Evolutionary conservation across 1,140 invertebrate genomes (phyloP), one percentile per base, ranked within the genome.

Genomic region (Drosophila seguyi): DNA sequence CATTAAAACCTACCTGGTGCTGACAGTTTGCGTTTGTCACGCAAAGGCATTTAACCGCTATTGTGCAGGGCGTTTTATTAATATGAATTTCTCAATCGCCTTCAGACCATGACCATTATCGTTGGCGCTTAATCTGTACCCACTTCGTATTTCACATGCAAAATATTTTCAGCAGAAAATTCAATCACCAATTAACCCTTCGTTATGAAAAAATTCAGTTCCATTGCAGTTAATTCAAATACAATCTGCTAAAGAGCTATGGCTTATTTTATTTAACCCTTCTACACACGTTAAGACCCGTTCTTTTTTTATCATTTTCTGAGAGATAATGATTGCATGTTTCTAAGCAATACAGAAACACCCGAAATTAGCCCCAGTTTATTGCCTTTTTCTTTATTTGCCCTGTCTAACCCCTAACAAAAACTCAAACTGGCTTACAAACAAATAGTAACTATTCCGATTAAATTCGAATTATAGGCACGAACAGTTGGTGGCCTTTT

Each of bases 21-120:
- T 83, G 84, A 80, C 80, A 88, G 81, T 85, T 90, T 88, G 78
- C 74, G 85, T 90, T 88, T 72, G 85, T 88, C 85, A 88, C 85
- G 85, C 85, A 39, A 88, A 78, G 77, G 41, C 85, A 74, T 90
- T 90, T 88, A 81, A 75, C 65, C 41, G 20, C 38, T 27, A 56
- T 65, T 56, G 60, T 67, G 62, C 59, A 55, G 66, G 53, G 66
- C 69, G 65, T 75, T 90, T 81, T 90, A 81, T 75, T 77, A 87
- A 88, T 87, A 65, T 67, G 68, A 69, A 74, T 48, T 79, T 66
- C 62, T 58, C 45, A 72, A 63, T 31, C 75, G 63, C 67, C 65
- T 75, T 53, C 47, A 75, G 81, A 73, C 61, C 45, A 41, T 53
- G 48, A 53, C 45, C 38, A 52, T 42, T 53, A 36, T 22, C 13